Evolutionary conservation across 1,140 invertebrate species (phyloP).

Genomic region (honey bee (Apis mellifera)): DNA sequence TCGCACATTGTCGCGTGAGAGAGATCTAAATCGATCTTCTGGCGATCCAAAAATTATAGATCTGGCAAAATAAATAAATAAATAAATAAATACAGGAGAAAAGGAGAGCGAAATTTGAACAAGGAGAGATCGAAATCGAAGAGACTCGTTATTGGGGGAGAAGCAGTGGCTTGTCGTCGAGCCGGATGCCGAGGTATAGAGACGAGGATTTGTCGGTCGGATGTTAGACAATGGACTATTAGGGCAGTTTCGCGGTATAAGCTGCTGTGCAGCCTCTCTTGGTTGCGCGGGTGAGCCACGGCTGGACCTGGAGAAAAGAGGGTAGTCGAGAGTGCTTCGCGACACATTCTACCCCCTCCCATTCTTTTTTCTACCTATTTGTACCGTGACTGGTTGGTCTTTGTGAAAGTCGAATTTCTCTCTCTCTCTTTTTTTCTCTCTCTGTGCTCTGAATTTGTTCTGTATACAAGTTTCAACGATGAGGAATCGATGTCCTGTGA

Average conservation of each 20-base stretch:
- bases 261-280: slow-evolving; percentile 38
- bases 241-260: slow-evolving; percentile 62
- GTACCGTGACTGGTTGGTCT: slow-evolving; percentile 1
- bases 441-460: too few species aligned
- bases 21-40: too few species aligned
- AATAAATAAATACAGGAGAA: background rate
- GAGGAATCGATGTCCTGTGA: background rate
- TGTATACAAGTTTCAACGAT: background rate
- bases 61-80: too few species aligned
- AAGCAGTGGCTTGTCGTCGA: background rate
- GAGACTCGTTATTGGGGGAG: background rate
- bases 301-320: slow-evolving; percentile 7
- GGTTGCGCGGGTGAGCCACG: background rate
- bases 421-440: slow-evolving; percentile 1
- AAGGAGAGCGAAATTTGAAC: too few species aligned
- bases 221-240: slow-evolving; percentile 69
- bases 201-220: slow-evolving; percentile 53
- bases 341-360: slow-evolving; percentile 9
- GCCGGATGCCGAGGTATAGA: slow-evolving; percentile 20
- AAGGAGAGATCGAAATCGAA: background rate
- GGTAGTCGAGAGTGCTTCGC: slow-evolving; percentile 49
- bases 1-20: too few species aligned
- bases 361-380: slow-evolving; percentile 48
- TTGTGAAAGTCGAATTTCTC: slow-evolving; percentile 49
- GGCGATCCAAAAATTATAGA: too few species aligned